Base-by-base conservation (phyloP, 1,140 invertebrate genomes). In the Nymphalis io region DNA sequence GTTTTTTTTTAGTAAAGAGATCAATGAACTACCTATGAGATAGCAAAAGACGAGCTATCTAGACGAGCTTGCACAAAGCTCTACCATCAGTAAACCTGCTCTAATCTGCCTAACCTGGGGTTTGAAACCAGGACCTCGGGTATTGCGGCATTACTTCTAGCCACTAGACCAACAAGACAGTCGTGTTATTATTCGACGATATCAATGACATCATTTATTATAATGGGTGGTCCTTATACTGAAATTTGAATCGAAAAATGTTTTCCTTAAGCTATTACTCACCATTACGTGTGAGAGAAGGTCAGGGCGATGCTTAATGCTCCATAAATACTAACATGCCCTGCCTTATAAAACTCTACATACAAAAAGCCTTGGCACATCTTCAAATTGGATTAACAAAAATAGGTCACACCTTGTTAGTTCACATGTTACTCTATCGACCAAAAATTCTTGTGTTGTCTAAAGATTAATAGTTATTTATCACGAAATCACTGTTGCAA, bases 381-480 rank as follows among this genome's bases (percentile, higher is more conserved):
- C 53, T 51, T 58, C 53, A 40, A 68, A 68, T 46, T 33, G 23
- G 16, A 27, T 42, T 61, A 27, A 46, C 46, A 58, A 63, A 72
- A 68, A 68, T 72, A 62, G 70, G 64, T 63, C 55, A 59, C 39
- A 58, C 21, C 33, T 27, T 57, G 23, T 57, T 66, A 16, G 46
- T 51, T 20, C 46, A 51, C 46, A 51, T 55, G 48, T 68, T 68
- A 60, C 39, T 51, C 38, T 55, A 60, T 68, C 58, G 20, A 48
- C 64, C 55, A 27, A 64, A 27, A 16, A 59, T 33, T 48, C 20
- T 23, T 42, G 61, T 55, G 57, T 46, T n/a, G n/a, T n/a, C n/a
- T 48, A 46, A 69, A 69, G 66, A 73, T 73, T 73, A 68, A 73
- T 73, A 46, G 65, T 73, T 38, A 21, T 11, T 39, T 44, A 57